Evolutionary conservation across 2,113 vertebrate genomes (phyloP).

Genomic region (Catharus minimus): DNA sequence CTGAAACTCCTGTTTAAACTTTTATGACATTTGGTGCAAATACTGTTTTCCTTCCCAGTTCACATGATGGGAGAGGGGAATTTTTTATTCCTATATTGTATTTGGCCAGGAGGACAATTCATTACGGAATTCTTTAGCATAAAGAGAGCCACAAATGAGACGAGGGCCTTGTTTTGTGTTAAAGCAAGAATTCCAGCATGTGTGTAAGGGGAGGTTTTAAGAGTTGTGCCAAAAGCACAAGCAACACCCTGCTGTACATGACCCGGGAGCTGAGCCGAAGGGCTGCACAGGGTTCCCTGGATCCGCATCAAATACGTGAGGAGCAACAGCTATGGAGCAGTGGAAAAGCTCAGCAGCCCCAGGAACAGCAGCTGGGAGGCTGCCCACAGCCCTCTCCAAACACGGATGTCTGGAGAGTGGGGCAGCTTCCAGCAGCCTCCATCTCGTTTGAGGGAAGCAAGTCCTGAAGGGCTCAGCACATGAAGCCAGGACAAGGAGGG

Average conservation of each 20-base stretch:
- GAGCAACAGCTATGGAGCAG: neutral
- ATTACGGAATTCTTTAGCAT: neutral
- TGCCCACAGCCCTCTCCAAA: neutral
- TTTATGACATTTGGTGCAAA: neutral
- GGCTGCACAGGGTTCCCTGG: slow-evolving; percentile 32
- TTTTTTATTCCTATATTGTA: neutral
- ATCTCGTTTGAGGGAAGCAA: rapidly evolving
- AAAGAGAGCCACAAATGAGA: neutral
- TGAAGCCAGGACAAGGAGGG: neutral
- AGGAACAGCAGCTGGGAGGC: slow-evolving; percentile 6
- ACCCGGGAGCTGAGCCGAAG: neutral
- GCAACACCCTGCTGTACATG: neutral
- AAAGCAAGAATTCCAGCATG: neutral
- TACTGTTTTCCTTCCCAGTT: neutral
- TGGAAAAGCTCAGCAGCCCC: neutral
- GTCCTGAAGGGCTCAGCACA: neutral
- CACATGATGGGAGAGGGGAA: rapidly evolving
- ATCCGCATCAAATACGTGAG: slow-evolving; percentile 41
- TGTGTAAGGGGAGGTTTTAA: neutral
- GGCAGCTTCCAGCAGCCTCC: neutral
- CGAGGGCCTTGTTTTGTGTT: rapidly evolving
- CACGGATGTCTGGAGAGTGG: neutral
- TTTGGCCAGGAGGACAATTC: neutral
- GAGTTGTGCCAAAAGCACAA: neutral
- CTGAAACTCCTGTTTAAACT: neutral